Percentiles rank a stretch among this genome's conserved stretches.
These are phyloP conservation scores for Drosophila paramelanica DNA, from an alignment of 2,888 invertebrate genomes.

Conservation along the genomic window DNA sequence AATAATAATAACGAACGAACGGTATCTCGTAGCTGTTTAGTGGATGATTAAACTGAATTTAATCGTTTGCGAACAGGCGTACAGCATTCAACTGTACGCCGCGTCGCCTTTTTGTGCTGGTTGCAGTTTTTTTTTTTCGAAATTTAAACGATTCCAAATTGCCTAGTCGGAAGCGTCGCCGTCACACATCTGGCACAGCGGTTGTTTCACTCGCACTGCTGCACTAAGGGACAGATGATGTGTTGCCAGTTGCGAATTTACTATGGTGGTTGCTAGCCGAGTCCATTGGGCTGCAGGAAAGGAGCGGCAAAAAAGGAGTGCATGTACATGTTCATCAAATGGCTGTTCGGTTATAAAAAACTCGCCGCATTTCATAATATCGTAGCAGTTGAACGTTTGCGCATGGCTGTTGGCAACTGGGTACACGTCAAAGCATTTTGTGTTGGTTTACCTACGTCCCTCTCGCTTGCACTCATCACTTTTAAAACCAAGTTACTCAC, in stretches of 20 bases:
- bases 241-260: constrained; percentile 52
- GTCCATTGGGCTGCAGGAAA: constrained; percentile 4
- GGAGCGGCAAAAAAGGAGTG: not conserved
- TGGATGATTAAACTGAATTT: constrained; percentile 85
- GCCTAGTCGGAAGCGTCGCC: constrained; percentile 41
- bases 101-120: constrained; percentile 31
- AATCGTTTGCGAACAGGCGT: constrained; percentile 85
- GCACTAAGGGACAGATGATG: constrained; percentile 2
- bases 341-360: constrained; percentile 7
- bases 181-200: constrained; percentile 25
- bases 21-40: constrained; percentile 82
- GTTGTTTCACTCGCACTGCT: constrained; percentile 58
- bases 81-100: constrained; percentile 60
- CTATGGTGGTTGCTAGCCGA: constrained; percentile 11
- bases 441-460: constrained; percentile 14
- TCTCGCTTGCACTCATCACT: constrained; percentile 47
- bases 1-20: constrained; percentile 81
- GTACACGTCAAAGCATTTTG: not conserved
- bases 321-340: not conserved
- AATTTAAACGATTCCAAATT: constrained; percentile 76
- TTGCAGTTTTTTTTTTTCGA: constrained; percentile 45
- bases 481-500: constrained; percentile 13
- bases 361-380: constrained; percentile 33
- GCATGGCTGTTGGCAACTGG: constrained; percentile 55
- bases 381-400: constrained; percentile 33